Percentiles rank a stretch among this genome's conserved stretches.
phyloP scores from a whole-genome alignment of 1,140 invertebrate genomes.

The Achroia grisella region DNA sequence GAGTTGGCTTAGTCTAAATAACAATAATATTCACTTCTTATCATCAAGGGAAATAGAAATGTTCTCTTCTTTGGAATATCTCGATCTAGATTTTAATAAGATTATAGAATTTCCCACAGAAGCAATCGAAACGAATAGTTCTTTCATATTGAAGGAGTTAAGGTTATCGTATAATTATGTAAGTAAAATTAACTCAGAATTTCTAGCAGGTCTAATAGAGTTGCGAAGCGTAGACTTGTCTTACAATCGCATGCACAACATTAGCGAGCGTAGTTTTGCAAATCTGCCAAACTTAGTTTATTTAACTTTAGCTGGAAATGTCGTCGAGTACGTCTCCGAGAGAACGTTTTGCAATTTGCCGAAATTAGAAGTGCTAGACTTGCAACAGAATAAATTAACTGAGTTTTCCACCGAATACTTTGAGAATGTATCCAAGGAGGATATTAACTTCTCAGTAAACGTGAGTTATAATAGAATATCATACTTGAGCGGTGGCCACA shows the following conservation, averaged over 20 bases:
- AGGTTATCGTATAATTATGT: slow-evolving; percentile 84
- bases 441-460: slow-evolving; percentile 78
- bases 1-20: slow-evolving; percentile 90
- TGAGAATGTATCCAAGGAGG: slow-evolving; percentile 77
- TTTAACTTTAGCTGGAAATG: slow-evolving; percentile 80
- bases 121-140: slow-evolving; percentile 78
- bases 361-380: slow-evolving; percentile 79
- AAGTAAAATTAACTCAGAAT: slow-evolving; percentile 74
- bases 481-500: slow-evolving; percentile 74
- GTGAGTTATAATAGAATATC: slow-evolving; percentile 80
- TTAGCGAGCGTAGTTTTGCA: slow-evolving; percentile 75
- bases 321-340: slow-evolving; percentile 76
- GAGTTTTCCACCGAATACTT: slow-evolving; percentile 80
- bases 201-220: slow-evolving; percentile 77
- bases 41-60: slow-evolving; percentile 76
- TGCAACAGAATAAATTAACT: slow-evolving; percentile 82
- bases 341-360: slow-evolving; percentile 80
- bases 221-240: slow-evolving; percentile 82
- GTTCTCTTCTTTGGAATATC: slow-evolving; percentile 83
- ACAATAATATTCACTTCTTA: slow-evolving; percentile 87
- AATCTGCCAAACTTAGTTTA: slow-evolving; percentile 80
- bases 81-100: slow-evolving; percentile 91
- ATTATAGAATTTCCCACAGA: slow-evolving; percentile 77
- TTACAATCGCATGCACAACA: slow-evolving; percentile 80
- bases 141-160: slow-evolving; percentile 84